Evolutionary conservation across 35 echinoderm and acorn worm genomes (phyloP), one percentile per base, ranked within the genome.

Genomic region (Ophioderma brevispina): DNA sequence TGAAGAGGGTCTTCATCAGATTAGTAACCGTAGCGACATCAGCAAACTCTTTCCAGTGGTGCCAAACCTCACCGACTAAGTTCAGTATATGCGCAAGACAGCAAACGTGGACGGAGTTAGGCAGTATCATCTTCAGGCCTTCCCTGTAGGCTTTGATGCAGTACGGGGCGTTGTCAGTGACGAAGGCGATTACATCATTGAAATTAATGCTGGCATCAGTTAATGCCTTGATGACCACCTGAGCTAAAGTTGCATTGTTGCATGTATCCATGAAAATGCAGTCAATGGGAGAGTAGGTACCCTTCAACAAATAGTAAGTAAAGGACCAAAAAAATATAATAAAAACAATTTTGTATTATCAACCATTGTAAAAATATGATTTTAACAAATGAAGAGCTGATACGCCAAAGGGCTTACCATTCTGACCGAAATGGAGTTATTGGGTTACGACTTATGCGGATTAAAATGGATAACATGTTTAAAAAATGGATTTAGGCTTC

Each of bases 11-110:
- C 40, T 95, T 95, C 56, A 95, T 39, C 83, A 87, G 91, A 33
- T 79, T 77, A 34, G 64, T 46, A 5, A 95, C 43, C 37, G 88
- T 95, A 37, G 76, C 78, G 34, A 91, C 84, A 19, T 89, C 77
- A 28, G 77, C 78, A 78, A 95, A 95, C 43, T 95, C 93, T 41
- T 49, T 41, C 38, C 79, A 88, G 19, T 91, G 89, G 32, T 95
- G 89, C 70, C 91, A 95, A 11, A 81, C 56, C 31, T 95, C 89
- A n/a, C 70, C 93, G 18, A 78, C 84, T 38, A 95, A 39, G 70
- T 94, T 94, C 76, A 90, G 80, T 32, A 90, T 90, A 28, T 90
- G 81, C 13, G 92, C 92, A 6, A 94, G 87, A 40, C 92, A 90
- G 38, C 49, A 87, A 13, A 94, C 76, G 75, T 88, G 91, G 3